A percentile compares a stretch with the other conserved stretches of the same genome.
These are phyloP conservation scores for Melangyna quadrimaculata DNA, from an alignment of 2,888 invertebrate genomes.

Conservation along the genomic window DNA sequence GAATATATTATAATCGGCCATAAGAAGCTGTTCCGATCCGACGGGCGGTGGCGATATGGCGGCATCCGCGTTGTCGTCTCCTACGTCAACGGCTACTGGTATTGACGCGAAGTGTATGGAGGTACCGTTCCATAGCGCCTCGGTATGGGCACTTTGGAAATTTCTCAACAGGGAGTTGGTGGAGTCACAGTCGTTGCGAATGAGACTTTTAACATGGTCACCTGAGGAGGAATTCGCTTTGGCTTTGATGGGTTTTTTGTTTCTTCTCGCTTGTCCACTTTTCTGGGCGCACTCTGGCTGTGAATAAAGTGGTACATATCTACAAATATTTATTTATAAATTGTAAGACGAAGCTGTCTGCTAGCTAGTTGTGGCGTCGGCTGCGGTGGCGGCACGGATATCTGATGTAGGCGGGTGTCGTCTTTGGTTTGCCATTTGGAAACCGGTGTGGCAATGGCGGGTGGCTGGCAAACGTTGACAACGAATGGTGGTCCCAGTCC, in stretches of 20 bases:
- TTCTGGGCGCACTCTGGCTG: slow-evolving; percentile 10
- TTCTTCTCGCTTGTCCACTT: slow-evolving; percentile 40
- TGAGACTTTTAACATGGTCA: slow-evolving; percentile 60
- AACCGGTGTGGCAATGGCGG: slow-evolving; percentile 51
- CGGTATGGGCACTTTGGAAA: slow-evolving; percentile 47
- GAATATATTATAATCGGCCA: slow-evolving; percentile 67
- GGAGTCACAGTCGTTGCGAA: slow-evolving; percentile 38
- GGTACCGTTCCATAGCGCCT: slow-evolving; percentile 67
- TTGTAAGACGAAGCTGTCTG: slow-evolving; percentile 42
- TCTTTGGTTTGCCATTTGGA: slow-evolving; percentile 63
- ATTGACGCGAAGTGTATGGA: slow-evolving; percentile 52
- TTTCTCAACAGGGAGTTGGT: slow-evolving; percentile 52
- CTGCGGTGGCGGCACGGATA: slow-evolving; percentile 1
- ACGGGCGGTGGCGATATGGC: not conserved
- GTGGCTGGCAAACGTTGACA: slow-evolving; percentile 48
- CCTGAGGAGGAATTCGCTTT: slow-evolving; percentile 52
- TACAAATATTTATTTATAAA: slow-evolving; percentile 52
- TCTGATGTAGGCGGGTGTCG: slow-evolving; percentile 70
- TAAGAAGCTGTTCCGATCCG: slow-evolving; percentile 31
- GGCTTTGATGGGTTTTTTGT: slow-evolving; percentile 59
- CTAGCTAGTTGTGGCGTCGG: not conserved
- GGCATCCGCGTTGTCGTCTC: slow-evolving; percentile 11
- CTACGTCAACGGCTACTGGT: slow-evolving; percentile 56
- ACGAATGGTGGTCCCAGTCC: slow-evolving; percentile 62
- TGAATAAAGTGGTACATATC: not conserved